Percentiles rank a stretch among this genome's conserved stretches.
Evolutionary conservation across 2,888 invertebrate species (phyloP).

Genomic region (Ophion slaviceki): DNA sequence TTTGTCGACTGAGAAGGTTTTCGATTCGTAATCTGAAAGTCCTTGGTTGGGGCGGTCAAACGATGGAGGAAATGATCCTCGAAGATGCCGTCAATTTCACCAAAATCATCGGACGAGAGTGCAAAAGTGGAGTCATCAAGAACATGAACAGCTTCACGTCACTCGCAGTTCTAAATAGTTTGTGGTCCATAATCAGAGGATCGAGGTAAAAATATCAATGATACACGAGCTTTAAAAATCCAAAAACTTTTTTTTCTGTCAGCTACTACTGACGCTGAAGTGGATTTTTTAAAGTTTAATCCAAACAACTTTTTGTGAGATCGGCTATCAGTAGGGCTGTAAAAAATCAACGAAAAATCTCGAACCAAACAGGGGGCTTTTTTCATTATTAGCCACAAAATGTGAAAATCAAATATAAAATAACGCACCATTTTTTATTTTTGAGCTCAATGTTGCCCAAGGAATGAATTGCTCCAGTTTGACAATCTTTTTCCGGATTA

Average conservation of each 20-base stretch:
- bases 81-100: slow-evolving; percentile 86
- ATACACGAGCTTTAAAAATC: not conserved
- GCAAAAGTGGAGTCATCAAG: slow-evolving; percentile 82
- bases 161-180: slow-evolving; percentile 86
- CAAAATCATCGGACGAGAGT: slow-evolving; percentile 82
- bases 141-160: slow-evolving; percentile 84
- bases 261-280: too few species aligned
- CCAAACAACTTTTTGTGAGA: too few species aligned
- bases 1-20: slow-evolving; percentile 82
- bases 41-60: slow-evolving; percentile 87
- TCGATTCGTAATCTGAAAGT: slow-evolving; percentile 87
- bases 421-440: too few species aligned
- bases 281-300: too few species aligned
- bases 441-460: too few species aligned
- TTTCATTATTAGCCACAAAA: too few species aligned
- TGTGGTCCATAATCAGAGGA: slow-evolving; percentile 90
- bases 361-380: too few species aligned
- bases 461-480: not conserved
- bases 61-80: slow-evolving; percentile 87
- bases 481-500: not conserved
- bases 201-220: slow-evolving; percentile 80
- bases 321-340: too few species aligned
- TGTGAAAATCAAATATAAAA: too few species aligned
- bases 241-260: not conserved
- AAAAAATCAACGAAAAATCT: too few species aligned